phyloP scores from a whole-genome alignment of 2,113 vertebrate genomes.

The Synchiropus splendidus region DNA sequence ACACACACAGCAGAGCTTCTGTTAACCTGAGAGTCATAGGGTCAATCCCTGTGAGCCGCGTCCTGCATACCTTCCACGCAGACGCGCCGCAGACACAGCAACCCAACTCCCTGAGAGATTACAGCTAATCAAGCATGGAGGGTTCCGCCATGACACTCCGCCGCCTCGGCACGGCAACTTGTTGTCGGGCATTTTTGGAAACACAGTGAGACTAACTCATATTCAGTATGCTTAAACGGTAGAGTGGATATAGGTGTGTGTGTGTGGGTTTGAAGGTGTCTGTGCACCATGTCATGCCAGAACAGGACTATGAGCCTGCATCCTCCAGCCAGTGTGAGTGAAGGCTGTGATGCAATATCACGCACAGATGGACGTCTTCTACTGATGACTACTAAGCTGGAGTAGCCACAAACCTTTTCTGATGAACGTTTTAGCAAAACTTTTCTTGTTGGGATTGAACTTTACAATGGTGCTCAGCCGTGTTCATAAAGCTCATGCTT shows the following conservation, averaged over 20 bases:
- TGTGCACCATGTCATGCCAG: neutral
- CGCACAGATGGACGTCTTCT: too few relatives aligned
- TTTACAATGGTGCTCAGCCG: too few relatives aligned
- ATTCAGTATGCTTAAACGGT: constrained; percentile 14
- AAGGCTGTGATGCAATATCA: too few relatives aligned
- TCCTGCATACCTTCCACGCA: constrained; percentile 64
- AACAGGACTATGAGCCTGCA: too few relatives aligned
- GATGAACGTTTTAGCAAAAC: too few relatives aligned
- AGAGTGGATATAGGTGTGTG: constrained; percentile 10
- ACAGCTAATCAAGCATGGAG: constrained; percentile 55
- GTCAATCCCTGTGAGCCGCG: constrained; percentile 65
- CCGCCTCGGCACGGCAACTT: neutral
- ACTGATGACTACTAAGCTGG: too few relatives aligned
- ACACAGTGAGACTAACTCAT: constrained; percentile 24
- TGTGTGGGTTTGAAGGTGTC: too few relatives aligned
- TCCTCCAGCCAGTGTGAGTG: too few relatives aligned
- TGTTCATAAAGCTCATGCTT: too few relatives aligned
- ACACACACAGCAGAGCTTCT: constrained; percentile 51
- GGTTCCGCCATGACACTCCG: neutral
- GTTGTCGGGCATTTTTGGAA: constrained; percentile 9
- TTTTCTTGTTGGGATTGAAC: too few relatives aligned
- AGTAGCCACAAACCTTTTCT: too few relatives aligned
- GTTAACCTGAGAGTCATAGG: constrained; percentile 67
- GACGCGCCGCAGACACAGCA: constrained; percentile 60
- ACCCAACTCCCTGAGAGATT: constrained; percentile 56